A percentile compares a stretch with the other conserved stretches of the same genome.
phyloP scores from a whole-genome alignment of 1,140 invertebrate species.

The Macrocentrus cingulum region DNA sequence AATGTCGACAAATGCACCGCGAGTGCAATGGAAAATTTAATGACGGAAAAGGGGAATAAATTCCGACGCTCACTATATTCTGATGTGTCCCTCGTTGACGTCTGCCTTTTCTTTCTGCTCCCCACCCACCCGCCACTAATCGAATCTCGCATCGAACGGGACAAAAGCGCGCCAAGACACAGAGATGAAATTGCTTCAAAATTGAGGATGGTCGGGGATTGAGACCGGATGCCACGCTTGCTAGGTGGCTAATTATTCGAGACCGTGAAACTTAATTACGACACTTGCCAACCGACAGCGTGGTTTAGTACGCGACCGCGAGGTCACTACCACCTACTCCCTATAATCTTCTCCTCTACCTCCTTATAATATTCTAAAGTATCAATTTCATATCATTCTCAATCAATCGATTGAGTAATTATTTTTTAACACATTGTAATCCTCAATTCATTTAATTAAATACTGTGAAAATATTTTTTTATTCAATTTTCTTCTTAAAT shows the following conservation, averaged over 20 bases:
- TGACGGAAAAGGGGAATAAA: conserved; percentile 18
- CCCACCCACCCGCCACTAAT: not conserved
- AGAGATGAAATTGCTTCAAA: conserved; percentile 26
- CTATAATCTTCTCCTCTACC: too few species aligned
- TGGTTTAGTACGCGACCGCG: conserved; percentile 18
- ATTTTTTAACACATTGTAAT: too few species aligned
- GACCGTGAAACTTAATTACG: conserved; percentile 43
- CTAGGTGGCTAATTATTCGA: conserved; percentile 43
- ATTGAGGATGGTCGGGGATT: conserved; percentile 37
- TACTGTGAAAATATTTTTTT: too few species aligned
- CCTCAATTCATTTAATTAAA: too few species aligned
- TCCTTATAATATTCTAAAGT: conserved; percentile 13
- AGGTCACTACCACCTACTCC: conserved; percentile 32
- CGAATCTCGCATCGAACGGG: not conserved
- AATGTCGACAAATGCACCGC: conserved; percentile 10
- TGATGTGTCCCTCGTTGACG: conserved; percentile 20
- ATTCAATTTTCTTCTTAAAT: too few species aligned
- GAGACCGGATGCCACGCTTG: conserved; percentile 41
- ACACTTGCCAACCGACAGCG: conserved; percentile 22
- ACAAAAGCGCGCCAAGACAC: not conserved
- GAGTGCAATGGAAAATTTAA: conserved; percentile 32
- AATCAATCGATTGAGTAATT: too few species aligned
- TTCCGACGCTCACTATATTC: not conserved
- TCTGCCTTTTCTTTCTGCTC: not conserved
- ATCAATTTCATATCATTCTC: not conserved